Conservation (phyloP, 1,140 invertebrate species). For the Pinna nobilis region DNA sequence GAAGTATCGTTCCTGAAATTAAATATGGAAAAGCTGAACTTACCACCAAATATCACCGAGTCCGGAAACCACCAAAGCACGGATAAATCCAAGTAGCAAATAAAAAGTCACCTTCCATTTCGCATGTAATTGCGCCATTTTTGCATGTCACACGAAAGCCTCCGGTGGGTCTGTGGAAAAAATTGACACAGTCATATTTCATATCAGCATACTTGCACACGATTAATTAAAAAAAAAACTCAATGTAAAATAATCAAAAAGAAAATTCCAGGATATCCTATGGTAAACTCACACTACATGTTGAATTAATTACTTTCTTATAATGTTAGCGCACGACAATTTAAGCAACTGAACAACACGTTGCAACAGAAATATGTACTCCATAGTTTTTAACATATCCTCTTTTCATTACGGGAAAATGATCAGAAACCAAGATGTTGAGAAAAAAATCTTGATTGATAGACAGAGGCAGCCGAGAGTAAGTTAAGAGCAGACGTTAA, state of each 20-base stretch:
- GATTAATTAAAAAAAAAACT: conserved; percentile 9
- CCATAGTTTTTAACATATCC: neutral
- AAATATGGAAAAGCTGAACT: neutral
- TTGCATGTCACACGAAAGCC: conserved; percentile 28
- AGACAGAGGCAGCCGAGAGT: neutral
- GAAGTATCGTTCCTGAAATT: neutral
- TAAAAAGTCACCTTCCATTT: conserved; percentile 1
- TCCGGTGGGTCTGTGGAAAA: neutral
- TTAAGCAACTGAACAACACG: neutral
- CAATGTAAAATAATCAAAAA: neutral
- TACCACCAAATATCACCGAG: conserved; percentile 32
- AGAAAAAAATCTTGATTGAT: conserved; percentile 12
- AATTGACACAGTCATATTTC: conserved; percentile 11
- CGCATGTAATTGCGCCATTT: conserved; percentile 24
- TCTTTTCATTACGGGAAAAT: conserved; percentile 18
- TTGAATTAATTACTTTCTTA: neutral
- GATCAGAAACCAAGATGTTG: too few species aligned
- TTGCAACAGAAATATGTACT: neutral
- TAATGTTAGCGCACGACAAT: neutral
- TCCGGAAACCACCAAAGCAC: conserved; percentile 11
- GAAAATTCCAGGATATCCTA: neutral
- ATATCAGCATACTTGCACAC: conserved; percentile 12
- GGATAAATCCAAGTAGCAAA: conserved; percentile 8
- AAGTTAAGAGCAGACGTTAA: conserved; percentile 6
- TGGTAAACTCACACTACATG: neutral